Evolutionary conservation across 2,113 vertebrate species (phyloP).

Genomic region (Uropsilus gracilis): DNA sequence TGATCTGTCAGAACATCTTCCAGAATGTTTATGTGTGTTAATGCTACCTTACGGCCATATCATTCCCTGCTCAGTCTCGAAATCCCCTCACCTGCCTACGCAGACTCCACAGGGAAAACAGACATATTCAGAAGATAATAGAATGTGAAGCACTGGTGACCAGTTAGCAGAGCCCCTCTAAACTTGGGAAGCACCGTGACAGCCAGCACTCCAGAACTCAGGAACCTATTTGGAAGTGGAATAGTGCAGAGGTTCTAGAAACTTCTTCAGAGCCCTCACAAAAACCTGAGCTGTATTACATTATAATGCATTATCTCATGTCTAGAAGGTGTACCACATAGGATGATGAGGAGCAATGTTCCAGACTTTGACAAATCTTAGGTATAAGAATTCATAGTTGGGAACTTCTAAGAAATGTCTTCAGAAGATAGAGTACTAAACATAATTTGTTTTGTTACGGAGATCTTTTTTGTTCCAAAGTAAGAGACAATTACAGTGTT

Average conservation of each 20-base stretch:
- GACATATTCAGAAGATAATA: not conserved
- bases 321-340: not conserved
- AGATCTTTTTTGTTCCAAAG: not conserved
- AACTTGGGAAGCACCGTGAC: not conserved
- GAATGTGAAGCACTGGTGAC: not conserved
- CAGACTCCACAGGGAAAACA: not conserved
- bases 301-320: not conserved
- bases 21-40: not conserved
- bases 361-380: not conserved
- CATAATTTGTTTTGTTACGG: not conserved
- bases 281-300: not conserved
- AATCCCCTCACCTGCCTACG: not conserved
- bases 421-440: not conserved
- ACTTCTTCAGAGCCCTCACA: no score
- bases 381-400: not conserved
- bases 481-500: not conserved
- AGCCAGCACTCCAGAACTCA: not conserved
- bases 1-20: not conserved
- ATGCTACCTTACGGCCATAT: not conserved
- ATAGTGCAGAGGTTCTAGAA: not conserved
- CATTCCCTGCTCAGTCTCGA: not conserved
- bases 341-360: not conserved
- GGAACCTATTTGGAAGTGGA: rapidly evolving
- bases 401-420: not conserved
- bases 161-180: not conserved